Conservation (phyloP, 2,113 vertebrate genomes). For the Todiramphus chloris region DNA sequence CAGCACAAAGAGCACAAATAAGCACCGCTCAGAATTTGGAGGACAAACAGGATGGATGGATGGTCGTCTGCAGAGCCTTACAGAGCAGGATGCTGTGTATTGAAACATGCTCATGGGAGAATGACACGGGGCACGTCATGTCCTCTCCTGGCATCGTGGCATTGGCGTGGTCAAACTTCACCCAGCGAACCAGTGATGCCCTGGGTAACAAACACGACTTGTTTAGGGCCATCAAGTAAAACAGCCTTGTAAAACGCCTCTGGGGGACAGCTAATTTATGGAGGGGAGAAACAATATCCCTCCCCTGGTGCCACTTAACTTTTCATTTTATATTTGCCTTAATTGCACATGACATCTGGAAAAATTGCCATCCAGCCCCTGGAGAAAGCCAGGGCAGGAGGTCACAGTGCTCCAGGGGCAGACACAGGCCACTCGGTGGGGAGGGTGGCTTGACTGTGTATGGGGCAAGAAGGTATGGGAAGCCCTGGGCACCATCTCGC, state of each 20-base stretch:
- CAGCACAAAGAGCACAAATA: rapidly evolving
- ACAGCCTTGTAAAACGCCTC: not conserved
- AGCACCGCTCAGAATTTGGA: rapidly evolving
- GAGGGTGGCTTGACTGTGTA: not conserved
- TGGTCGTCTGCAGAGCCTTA: not conserved
- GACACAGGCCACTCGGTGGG: not conserved
- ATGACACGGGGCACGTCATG: rapidly evolving
- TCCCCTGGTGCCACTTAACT: slow-evolving; percentile 36
- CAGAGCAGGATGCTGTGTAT: rapidly evolving
- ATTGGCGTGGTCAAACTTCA: not conserved
- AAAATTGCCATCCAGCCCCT: not conserved
- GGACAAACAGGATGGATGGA: not conserved
- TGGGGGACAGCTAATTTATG: slow-evolving; percentile 15
- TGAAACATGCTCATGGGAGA: rapidly evolving
- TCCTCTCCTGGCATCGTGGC: not conserved
- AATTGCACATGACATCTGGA: slow-evolving; percentile 18
- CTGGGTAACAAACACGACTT: not conserved
- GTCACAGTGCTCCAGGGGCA: not conserved
- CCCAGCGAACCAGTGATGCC: not conserved
- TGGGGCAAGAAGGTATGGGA: not conserved
- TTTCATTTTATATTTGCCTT: not conserved
- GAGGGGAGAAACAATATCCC: not conserved
- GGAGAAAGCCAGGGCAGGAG: not conserved
- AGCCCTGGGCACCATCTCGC: not conserved
- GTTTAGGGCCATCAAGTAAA: not conserved